Evolutionary conservation across 1,140 invertebrate species (phyloP).

Genomic region (Whitmania pigra): DNA sequence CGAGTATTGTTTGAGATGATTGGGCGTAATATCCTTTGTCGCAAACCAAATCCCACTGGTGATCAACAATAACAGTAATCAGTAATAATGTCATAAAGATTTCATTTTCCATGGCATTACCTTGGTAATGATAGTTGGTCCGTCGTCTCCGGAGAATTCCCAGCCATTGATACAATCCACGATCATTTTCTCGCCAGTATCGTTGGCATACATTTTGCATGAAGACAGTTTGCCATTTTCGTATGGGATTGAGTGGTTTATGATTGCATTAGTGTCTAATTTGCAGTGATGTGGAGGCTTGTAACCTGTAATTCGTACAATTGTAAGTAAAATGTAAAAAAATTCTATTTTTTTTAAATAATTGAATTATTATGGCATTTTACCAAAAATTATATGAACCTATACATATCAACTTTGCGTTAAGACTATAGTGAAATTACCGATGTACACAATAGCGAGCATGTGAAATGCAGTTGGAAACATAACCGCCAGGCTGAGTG

Average conservation of each 20-base stretch:
- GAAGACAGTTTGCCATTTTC: neutral
- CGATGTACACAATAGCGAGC: slow-evolving; percentile 28
- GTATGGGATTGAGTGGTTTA: slow-evolving; percentile 10
- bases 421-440: slow-evolving; percentile 6
- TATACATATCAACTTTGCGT: too few species aligned
- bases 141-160: slow-evolving; percentile 21
- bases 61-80: neutral
- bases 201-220: slow-evolving; percentile 18
- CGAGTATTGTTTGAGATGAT: slow-evolving; percentile 61
- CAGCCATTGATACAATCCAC: slow-evolving; percentile 18
- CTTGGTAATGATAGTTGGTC: slow-evolving; percentile 21
- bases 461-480: slow-evolving; percentile 27
- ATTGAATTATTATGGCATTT: too few species aligned
- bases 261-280: neutral
- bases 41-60: slow-evolving; percentile 18
- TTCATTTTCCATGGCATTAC: neutral
- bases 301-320: neutral
- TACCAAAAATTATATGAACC: too few species aligned
- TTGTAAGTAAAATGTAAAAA: too few species aligned
- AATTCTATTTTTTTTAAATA: too few species aligned
- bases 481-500: slow-evolving; percentile 27
- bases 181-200: neutral
- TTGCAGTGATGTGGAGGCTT: slow-evolving; percentile 14
- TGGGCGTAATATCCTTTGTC: slow-evolving; percentile 1
- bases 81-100: neutral